These are phyloP conservation scores for Odobenus rosmarus DNA, from an alignment of 2,113 vertebrate genomes.

Conservation along the genomic window DNA sequence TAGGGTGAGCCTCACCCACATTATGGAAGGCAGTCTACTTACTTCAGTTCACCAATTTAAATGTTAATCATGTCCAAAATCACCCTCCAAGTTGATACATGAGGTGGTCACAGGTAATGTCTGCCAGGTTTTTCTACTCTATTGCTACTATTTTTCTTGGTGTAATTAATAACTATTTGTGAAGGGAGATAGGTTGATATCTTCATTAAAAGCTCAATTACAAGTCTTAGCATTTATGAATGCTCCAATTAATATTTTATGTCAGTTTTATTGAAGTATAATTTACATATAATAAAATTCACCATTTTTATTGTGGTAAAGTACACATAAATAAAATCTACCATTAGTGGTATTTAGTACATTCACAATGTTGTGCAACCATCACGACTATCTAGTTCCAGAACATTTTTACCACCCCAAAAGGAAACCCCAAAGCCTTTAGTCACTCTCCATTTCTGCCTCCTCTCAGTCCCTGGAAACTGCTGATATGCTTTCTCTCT, in stretches of 20 bases:
- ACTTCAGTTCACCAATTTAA: neutral
- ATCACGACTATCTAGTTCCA: neutral
- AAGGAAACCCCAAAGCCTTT: neutral
- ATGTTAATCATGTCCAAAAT: neutral
- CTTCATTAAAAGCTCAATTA: neutral
- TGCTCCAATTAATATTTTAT: neutral
- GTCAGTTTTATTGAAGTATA: constrained; percentile 19
- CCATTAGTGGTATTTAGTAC: neutral
- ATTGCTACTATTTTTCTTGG: neutral
- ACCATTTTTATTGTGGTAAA: neutral
- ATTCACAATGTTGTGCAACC: neutral
- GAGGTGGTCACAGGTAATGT: neutral
- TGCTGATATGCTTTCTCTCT: neutral
- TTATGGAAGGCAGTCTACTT: neutral
- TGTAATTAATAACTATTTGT: constrained; percentile 3
- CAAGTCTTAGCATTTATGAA: neutral
- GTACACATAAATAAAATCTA: neutral
- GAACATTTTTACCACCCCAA: neutral
- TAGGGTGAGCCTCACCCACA: neutral
- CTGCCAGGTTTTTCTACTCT: neutral
- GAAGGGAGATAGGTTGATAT: neutral
- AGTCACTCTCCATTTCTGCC: neutral
- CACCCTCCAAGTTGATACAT: neutral
- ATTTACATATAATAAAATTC: neutral
- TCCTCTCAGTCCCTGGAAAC: neutral